A percentile compares a stretch with the other conserved stretches of the same genome.
These are phyloP conservation scores for Microcebus griseorufus DNA, from an alignment of 2,113 vertebrate genomes.

Conservation along the genomic window DNA sequence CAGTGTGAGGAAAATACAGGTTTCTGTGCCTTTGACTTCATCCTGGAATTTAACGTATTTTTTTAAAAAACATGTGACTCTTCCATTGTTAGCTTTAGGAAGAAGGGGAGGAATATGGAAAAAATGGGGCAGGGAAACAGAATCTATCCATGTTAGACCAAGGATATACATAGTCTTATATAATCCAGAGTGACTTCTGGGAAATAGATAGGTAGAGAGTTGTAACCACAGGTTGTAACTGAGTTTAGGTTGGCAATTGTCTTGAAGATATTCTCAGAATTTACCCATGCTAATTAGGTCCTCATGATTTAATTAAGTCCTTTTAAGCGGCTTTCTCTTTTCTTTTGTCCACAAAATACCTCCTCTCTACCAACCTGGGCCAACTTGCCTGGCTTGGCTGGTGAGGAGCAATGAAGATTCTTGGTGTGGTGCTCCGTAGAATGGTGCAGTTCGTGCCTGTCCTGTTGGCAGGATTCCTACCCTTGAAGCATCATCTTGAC, in stretches of 20 bases:
- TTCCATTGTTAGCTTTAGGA: background rate
- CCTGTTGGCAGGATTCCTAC: rapidly evolving
- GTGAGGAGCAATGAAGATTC: background rate
- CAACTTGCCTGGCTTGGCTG: no score
- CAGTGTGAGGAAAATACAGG: background rate
- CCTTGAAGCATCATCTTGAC: background rate
- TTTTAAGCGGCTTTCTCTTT: background rate
- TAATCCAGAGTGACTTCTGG: background rate
- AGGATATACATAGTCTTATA: background rate
- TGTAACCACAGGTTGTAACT: background rate
- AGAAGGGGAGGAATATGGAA: background rate
- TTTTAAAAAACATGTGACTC: background rate
- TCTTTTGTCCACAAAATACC: background rate
- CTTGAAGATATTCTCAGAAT: background rate
- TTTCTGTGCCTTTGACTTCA: background rate
- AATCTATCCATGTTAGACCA: background rate
- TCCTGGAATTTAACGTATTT: background rate
- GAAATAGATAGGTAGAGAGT: background rate
- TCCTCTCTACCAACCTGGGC: background rate
- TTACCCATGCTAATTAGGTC: background rate
- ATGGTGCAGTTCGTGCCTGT: no score
- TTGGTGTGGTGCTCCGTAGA: background rate
- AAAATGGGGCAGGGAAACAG: background rate
- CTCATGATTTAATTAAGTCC: background rate
- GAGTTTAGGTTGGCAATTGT: background rate